Evolutionary conservation across 2,113 vertebrate species (phyloP), one percentile per base, ranked within the genome.

Genomic region (Lycocorax pyrrhopterus): DNA sequence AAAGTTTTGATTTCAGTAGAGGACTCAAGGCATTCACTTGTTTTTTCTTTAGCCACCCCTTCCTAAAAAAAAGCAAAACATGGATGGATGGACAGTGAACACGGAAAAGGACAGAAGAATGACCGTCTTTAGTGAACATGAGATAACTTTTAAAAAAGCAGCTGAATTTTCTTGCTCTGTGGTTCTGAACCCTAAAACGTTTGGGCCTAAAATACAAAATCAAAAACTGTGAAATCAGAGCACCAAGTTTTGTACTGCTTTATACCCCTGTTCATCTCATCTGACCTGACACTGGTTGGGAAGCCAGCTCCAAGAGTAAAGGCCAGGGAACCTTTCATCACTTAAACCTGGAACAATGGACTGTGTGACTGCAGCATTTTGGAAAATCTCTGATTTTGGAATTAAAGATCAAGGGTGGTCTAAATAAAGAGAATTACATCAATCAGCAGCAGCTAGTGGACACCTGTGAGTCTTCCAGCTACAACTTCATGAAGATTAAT

Each of bases 381-480:
- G 77, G 75, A 86, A 41, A 92, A 84, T 52, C 68, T 39, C 29
- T 93, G 67, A 92, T 87, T 96, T 87, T 27, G 60, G 79, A 85
- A 92, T 84, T 95, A 75, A 89, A 95, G 74, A 78, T 89, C 79
- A 84, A 58, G 29, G 21, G 20, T 84, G 55, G 68, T 75, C 86
- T 90, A 95, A 96, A 93, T 64, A 94, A 94, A 91, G 33, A 91
- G 3, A 93, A 83, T 14, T 25, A 25, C 81, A 92, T 88, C 58
- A 67, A 59, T 89, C 84, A 92, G 51, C 55, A 84, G 15, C 43
- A 73, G 32, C n/a, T 92, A 93, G 75, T 47, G 76, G 85, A 86
- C 29, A 90, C 12, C 27, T 79, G 43, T 3, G 18, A 88, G 68
- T 67, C 76, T 93, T 90, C 68, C 49, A 91, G 63, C 27, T 69